phyloP scores from a whole-genome alignment of 2,113 vertebrate genomes.

The Thalassarche chlororhynchos region DNA sequence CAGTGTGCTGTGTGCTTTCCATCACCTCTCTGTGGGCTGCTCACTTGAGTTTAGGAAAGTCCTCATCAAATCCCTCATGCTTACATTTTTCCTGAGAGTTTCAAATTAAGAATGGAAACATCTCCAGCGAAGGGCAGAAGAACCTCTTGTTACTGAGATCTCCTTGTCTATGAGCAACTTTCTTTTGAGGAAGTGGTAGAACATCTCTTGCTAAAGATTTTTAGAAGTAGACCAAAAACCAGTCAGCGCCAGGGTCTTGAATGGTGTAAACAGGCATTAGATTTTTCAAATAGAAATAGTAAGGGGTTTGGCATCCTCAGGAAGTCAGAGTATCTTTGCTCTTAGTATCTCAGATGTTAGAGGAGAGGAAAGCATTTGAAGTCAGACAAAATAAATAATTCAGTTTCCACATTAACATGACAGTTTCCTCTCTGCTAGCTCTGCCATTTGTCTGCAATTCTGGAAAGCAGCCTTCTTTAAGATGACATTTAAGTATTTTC shows the following conservation, averaged over 20 bases:
- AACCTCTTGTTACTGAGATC: not conserved
- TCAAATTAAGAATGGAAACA: not conserved
- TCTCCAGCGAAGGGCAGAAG: not conserved
- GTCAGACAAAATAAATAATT: slow-evolving; percentile 13
- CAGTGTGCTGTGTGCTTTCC: not conserved
- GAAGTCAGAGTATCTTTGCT: not conserved
- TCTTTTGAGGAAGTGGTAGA: not conserved
- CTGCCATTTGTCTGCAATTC: not conserved
- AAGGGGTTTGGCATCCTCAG: slow-evolving; percentile 7
- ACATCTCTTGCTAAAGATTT: not conserved
- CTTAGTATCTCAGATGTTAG: not conserved
- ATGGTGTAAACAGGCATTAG: not conserved
- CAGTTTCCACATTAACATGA: not conserved
- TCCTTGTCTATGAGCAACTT: not conserved
- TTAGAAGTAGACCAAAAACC: not conserved
- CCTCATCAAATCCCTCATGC: fast-evolving
- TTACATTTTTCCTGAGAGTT: not conserved
- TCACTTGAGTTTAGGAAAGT: not conserved
- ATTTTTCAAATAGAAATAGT: not conserved
- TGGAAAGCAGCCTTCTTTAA: not conserved
- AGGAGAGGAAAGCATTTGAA: not conserved
- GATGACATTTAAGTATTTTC: not conserved
- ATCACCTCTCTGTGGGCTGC: not conserved
- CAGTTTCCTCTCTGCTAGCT: not conserved
- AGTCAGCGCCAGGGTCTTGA: not conserved